Evolutionary conservation across 2,888 invertebrate genomes (phyloP), one percentile per base, ranked within the genome.

Genomic region (Cryptops parisi): DNA sequence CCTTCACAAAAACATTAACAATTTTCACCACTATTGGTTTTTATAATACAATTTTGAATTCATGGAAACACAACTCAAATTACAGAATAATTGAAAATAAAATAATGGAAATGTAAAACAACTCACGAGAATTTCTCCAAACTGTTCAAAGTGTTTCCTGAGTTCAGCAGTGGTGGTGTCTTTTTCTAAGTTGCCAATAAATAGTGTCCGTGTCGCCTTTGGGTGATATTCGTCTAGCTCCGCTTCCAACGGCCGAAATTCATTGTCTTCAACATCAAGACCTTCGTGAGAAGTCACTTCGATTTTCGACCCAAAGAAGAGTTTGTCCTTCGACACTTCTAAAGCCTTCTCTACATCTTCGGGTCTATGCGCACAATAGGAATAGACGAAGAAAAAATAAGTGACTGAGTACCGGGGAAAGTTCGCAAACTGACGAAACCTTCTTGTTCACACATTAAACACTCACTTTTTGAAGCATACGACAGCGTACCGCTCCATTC

Each of bases 151-250:
- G 67, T 87, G 85, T 65, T 88, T 87, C 65, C 87, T 79, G 63
- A 97, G 77, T 68, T 90, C 88, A 61, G 84, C 81, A 62, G 84
- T 82, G 50, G 90, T 87, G 56, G 91, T 86, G 66, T 93, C 90
- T 69, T 91, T 89, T 68, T 94, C 94, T 66, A 97, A 77, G 73
- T 96, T 94, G 59, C 94, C 91, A 68, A 96, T 90, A 73, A 94
- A 94, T 63, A 96, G 76, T 27, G 94, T 96, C 62, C 94, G 78
- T 51, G 94, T 94, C 53, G 94, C 91, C 72, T 93, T 94, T 47
- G 91, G 91, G 75, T 94, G 91, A 72, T 85, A 93, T 72, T 94
- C 94, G 72, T 96, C 90, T 65, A 93, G 78, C 72, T 93, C 93
- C 62, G 89, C 88, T 76, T 93, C 93, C 70, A 87, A 85, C 54